phyloP scores from a whole-genome alignment of 2,888 invertebrate genomes.

The Pheosia tremula region DNA sequence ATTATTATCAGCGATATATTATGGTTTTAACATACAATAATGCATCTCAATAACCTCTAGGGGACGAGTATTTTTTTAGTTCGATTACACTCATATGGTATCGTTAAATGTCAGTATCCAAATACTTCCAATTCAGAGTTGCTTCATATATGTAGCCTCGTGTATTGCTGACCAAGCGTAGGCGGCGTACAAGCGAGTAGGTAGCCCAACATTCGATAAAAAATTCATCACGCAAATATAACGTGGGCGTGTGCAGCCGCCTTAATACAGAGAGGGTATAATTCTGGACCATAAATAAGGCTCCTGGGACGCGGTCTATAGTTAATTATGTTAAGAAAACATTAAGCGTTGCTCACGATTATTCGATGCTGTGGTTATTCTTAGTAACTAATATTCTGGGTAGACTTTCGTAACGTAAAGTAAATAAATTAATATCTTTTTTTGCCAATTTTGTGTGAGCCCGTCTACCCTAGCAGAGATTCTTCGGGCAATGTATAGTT shows the following conservation, averaged over 20 bases:
- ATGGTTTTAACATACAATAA: too few species aligned
- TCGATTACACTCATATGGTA: too few species aligned
- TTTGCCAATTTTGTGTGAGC: too few species aligned
- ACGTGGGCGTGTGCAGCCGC: slow-evolving; percentile 17
- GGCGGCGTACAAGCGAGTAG: slow-evolving; percentile 14
- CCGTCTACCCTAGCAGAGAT: too few species aligned
- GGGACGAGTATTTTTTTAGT: too few species aligned
- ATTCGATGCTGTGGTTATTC: slow-evolving; percentile 17
- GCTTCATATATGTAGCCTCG: background rate
- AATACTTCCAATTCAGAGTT: background rate
- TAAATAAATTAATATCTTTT: background rate
- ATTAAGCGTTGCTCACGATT: slow-evolving; percentile 13
- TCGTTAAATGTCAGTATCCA: background rate
- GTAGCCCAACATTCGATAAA: slow-evolving; percentile 13
- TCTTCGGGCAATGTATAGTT: too few species aligned
- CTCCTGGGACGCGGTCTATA: slow-evolving; percentile 15
- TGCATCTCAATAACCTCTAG: too few species aligned
- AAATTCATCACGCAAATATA: slow-evolving; percentile 22
- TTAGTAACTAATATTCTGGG: slow-evolving; percentile 13
- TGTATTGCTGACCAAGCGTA: slow-evolving; percentile 18
- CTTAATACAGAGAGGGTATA: slow-evolving; percentile 16
- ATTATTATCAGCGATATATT: too few species aligned
- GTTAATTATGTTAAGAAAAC: slow-evolving; percentile 25
- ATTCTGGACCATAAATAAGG: slow-evolving; percentile 20
- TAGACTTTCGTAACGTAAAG: slow-evolving; percentile 7